These are phyloP conservation scores for Dicrostonyx torquatus DNA, from an alignment of 2,797 vertebrate genomes.

Conservation along the genomic window DNA sequence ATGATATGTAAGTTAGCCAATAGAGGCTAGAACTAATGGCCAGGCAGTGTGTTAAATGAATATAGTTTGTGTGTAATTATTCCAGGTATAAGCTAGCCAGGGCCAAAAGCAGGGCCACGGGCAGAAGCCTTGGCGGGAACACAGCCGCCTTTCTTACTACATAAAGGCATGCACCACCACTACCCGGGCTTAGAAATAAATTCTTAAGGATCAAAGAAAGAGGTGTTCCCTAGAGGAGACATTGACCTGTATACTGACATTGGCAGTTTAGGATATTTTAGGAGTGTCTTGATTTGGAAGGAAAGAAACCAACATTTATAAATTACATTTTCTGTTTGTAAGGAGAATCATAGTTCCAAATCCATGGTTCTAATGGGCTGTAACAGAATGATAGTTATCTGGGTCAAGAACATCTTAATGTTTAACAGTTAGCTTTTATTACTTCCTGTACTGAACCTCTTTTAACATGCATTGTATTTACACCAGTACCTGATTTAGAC, in stretches of 20 bases:
- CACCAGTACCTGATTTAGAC: not conserved
- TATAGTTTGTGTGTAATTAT: too few relatives aligned
- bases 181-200: not conserved
- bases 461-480: not conserved
- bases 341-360: not conserved
- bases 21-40: too few relatives aligned
- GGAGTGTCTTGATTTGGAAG: not conserved
- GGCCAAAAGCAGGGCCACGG: too few relatives aligned
- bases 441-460: not conserved
- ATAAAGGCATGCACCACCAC: too few relatives aligned
- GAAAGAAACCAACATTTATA: not conserved
- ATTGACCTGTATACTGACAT: not conserved
- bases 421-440: not conserved
- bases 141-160: too few relatives aligned
- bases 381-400: not conserved
- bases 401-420: not conserved
- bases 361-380: not conserved
- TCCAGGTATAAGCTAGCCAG: too few relatives aligned
- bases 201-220: not conserved
- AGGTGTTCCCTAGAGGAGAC: not conserved
- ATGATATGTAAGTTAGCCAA: too few relatives aligned
- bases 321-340: conserved; percentile 7
- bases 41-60: too few relatives aligned
- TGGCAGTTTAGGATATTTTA: not conserved
- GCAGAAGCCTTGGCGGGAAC: too few relatives aligned